These are phyloP conservation scores for Orbicella faveolata DNA, from an alignment of 64 coral and sea anemone species.

Conservation along the genomic window DNA sequence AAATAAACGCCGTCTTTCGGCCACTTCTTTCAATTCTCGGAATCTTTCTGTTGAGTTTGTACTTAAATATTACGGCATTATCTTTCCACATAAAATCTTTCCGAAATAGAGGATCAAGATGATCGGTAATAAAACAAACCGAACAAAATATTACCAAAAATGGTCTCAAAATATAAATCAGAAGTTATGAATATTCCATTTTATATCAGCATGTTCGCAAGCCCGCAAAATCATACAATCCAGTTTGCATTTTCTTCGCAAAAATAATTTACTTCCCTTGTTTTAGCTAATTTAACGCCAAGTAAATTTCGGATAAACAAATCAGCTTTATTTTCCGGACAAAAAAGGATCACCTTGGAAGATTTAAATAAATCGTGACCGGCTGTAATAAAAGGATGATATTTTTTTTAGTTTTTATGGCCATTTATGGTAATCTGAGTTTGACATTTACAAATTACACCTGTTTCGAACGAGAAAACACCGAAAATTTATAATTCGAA, in stretches of 20 bases:
- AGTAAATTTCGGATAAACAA: not conserved
- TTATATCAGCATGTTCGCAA: not conserved
- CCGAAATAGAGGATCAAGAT: not conserved
- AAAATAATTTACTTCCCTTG: not conserved
- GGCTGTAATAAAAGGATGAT: not conserved
- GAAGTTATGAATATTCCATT: not conserved
- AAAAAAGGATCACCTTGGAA: not conserved
- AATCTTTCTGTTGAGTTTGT: no score
- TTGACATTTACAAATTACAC: not conserved
- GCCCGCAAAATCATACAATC: not conserved
- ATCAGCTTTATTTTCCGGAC: not conserved
- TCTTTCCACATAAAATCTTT: no score
- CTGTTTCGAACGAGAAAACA: not conserved
- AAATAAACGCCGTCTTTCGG: no score
- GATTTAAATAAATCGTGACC: not conserved
- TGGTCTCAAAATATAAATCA: not conserved
- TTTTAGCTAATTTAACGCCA: not conserved
- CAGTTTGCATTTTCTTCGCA: not conserved
- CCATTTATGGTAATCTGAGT: slow-evolving; percentile 26
- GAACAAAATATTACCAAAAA: not conserved
- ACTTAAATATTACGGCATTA: no score
- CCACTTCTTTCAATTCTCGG: no score
- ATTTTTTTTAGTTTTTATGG: not conserved
- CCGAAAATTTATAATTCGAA: slow-evolving; percentile 2
- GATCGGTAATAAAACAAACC: not conserved